These are phyloP conservation scores for Meteorus colon DNA, from an alignment of 2,888 invertebrate species.

Conservation along the genomic window DNA sequence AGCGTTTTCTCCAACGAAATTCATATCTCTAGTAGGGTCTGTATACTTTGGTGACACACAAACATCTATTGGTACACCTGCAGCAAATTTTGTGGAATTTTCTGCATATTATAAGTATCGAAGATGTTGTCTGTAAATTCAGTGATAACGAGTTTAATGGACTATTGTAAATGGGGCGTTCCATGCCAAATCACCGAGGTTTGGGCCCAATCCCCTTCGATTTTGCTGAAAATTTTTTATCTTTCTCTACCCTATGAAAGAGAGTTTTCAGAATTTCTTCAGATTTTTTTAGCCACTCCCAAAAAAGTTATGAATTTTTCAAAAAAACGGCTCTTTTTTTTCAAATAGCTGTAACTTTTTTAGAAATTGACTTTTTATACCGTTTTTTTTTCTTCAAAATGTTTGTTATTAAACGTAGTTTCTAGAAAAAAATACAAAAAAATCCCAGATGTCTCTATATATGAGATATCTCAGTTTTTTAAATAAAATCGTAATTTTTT, in stretches of 20 bases:
- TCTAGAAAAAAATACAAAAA: background rate
- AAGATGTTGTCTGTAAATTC: too few relatives aligned
- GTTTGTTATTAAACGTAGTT: background rate
- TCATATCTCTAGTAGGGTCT: too few relatives aligned
- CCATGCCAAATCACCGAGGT: background rate
- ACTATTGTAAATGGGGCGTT: background rate
- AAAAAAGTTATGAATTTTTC: constrained; percentile 6
- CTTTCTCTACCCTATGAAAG: background rate
- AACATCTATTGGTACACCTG: too few relatives aligned
- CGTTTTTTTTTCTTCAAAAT: constrained; percentile 5
- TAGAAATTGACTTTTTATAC: background rate
- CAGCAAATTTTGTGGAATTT: too few relatives aligned
- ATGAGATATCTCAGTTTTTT: constrained; percentile 11
- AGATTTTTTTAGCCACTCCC: constrained; percentile 1
- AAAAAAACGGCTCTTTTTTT: background rate
- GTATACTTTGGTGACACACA: too few relatives aligned
- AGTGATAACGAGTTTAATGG: too few relatives aligned
- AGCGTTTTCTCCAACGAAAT: too few relatives aligned
- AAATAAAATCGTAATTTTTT: background rate
- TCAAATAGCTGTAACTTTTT: background rate
- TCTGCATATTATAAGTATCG: too few relatives aligned
- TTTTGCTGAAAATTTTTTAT: constrained; percentile 1
- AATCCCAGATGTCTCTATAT: background rate
- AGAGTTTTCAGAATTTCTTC: background rate
- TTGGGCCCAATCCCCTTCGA: background rate